Evolutionary conservation across 2,797 vertebrate genomes (phyloP).

Genomic region (Hoplostethus atlanticus): DNA sequence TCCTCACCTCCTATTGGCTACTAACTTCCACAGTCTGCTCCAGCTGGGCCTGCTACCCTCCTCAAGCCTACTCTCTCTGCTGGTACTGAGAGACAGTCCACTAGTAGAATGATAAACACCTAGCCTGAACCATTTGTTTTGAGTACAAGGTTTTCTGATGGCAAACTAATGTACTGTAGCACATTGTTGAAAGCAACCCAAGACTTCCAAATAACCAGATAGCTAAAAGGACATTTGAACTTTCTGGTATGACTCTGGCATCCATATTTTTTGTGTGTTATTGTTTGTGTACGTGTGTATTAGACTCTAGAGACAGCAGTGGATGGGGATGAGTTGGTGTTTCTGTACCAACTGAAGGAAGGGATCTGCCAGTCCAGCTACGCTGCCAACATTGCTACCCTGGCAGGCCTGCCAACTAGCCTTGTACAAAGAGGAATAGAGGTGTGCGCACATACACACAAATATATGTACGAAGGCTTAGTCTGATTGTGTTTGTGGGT

Average conservation of each 20-base stretch:
- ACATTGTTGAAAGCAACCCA: slow-evolving; percentile 11
- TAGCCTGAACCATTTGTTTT: slow-evolving; percentile 22
- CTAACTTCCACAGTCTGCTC: slow-evolving; percentile 95
- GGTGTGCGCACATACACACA: slow-evolving; percentile 75
- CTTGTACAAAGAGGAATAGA: slow-evolving; percentile 91
- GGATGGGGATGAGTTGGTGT: slow-evolving; percentile 93
- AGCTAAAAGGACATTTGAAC: slow-evolving; percentile 16
- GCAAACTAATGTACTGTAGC: slow-evolving; percentile 28
- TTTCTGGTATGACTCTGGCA: neutral
- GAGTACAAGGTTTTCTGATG: slow-evolving; percentile 16
- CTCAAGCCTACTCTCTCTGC: slow-evolving; percentile 87
- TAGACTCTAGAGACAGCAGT: slow-evolving; percentile 95
- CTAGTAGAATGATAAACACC: slow-evolving; percentile 17
- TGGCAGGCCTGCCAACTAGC: slow-evolving; percentile 90
- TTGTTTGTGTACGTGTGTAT: slow-evolving; percentile 45
- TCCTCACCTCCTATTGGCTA: slow-evolving; percentile 92
- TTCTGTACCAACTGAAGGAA: slow-evolving; percentile 94
- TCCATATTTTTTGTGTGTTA: slow-evolving; percentile 34
- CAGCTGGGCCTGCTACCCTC: slow-evolving; percentile 90
- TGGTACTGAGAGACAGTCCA: slow-evolving; percentile 77
- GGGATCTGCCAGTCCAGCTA: slow-evolving; percentile 92
- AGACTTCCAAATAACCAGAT: slow-evolving; percentile 21
- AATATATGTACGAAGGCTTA: slow-evolving; percentile 18
- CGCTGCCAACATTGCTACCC: slow-evolving; percentile 93
- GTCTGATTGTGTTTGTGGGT: slow-evolving; percentile 5